Evolutionary conservation across 1,140 invertebrate species (phyloP).

Genomic region (Euschistus heros): DNA sequence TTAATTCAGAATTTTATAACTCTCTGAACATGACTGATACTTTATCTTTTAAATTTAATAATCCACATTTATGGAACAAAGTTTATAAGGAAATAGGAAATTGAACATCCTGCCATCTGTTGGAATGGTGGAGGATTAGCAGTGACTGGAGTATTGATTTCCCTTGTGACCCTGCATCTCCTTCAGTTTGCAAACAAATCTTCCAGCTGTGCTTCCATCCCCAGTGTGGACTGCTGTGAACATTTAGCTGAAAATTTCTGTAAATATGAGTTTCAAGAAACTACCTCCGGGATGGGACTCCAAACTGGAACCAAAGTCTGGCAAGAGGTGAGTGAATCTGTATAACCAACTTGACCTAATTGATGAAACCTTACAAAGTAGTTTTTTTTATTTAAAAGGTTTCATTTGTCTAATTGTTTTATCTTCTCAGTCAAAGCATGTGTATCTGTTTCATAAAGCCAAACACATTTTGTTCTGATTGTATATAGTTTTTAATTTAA

Average conservation of each 20-base stretch:
- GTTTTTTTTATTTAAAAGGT: not conserved
- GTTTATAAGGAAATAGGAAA: no score
- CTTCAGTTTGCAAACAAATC: no score
- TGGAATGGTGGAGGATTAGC: no score
- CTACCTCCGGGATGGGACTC: conserved; percentile 30
- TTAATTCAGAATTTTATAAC: no score
- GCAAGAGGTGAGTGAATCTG: conserved; percentile 28
- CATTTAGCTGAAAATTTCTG: not conserved
- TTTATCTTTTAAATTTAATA: no score
- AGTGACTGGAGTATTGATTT: no score
- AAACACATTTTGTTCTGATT: not conserved
- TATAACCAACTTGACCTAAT: conserved; percentile 8
- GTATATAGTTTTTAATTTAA: not conserved
- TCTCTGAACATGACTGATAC: no score
- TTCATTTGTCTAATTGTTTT: not conserved
- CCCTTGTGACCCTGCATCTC: no score
- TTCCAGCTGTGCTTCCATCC: no score
- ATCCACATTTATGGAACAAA: no score
- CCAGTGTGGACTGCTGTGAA: no score
- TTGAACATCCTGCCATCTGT: no score
- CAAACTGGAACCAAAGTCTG: conserved; percentile 29
- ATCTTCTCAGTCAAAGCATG: not conserved
- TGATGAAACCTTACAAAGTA: not conserved
- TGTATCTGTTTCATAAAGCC: not conserved
- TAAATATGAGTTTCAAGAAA: conserved; percentile 7